These are phyloP conservation scores for Eleginops maclovinus DNA, from an alignment of 2,113 vertebrate genomes.

Conservation along the genomic window DNA sequence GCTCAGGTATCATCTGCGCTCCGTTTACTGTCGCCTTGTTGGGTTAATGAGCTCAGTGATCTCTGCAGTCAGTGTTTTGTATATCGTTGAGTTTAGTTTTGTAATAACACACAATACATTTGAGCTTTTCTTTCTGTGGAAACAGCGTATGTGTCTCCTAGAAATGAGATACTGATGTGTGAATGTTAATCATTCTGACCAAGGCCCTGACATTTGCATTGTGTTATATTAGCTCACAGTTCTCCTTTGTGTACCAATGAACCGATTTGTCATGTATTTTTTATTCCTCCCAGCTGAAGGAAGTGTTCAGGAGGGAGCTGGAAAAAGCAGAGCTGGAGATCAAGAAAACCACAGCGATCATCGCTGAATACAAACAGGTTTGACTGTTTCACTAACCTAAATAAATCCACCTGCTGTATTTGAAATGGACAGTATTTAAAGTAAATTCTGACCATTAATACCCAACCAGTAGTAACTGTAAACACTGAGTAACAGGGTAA, in stretches of 20 bases:
- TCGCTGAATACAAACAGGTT: constrained; percentile 98
- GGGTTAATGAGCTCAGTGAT: not conserved
- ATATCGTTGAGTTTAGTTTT: not conserved
- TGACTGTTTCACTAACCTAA: not conserved
- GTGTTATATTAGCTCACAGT: not conserved
- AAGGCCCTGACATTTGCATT: not conserved
- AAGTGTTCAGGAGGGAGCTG: constrained; percentile 96
- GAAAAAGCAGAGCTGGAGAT: constrained; percentile 98
- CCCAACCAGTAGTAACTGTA: not conserved
- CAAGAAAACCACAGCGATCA: constrained; percentile 98
- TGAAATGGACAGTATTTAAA: not conserved
- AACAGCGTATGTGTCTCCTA: not conserved
- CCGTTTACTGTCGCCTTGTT: not conserved
- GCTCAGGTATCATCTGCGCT: constrained; percentile 86
- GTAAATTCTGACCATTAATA: not conserved
- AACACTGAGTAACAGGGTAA: not conserved
- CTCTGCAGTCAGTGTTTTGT: not conserved
- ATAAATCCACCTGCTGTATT: not conserved
- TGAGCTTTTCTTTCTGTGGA: not conserved
- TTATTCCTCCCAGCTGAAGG: constrained; percentile 88
- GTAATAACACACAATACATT: not conserved
- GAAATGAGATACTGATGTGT: not conserved
- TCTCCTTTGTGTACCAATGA: not conserved
- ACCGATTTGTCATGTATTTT: constrained; percentile 8
- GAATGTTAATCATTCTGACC: not conserved